phyloP scores from a whole-genome alignment of 2,113 vertebrate genomes.

The Elaphurus davidianus region DNA sequence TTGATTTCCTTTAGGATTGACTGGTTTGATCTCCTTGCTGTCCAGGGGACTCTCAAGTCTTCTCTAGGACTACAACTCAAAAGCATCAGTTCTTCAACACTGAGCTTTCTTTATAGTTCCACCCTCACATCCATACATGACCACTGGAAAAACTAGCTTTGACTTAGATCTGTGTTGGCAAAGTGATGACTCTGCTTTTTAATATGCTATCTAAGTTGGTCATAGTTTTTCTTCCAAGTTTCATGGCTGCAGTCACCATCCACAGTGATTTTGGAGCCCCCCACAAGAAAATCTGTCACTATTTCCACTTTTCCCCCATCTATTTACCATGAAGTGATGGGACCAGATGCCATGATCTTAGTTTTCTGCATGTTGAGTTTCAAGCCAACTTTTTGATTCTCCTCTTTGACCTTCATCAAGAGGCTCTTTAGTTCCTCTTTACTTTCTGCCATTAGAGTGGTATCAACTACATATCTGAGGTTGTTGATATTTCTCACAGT shows the following conservation, averaged over 20 bases:
- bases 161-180: background rate
- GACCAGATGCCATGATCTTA: background rate
- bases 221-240: background rate
- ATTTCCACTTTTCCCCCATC: background rate
- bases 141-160: background rate
- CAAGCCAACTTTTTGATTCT: background rate
- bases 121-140: background rate
- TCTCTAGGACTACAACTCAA: background rate
- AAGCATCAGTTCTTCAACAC: background rate
- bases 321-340: background rate
- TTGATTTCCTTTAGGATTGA: background rate
- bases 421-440: background rate
- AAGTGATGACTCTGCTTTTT: background rate
- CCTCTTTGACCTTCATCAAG: background rate
- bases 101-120: background rate
- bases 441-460: background rate
- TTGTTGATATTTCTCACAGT: background rate
- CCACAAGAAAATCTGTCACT: background rate
- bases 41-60: background rate
- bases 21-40: background rate
- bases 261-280: background rate
- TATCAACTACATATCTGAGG: background rate
- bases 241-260: background rate
- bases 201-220: background rate
- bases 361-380: background rate